A percentile compares a stretch with the other conserved stretches of the same genome.
phyloP scores from a whole-genome alignment of 1,140 invertebrate genomes.

The Apis mellifera region DNA sequence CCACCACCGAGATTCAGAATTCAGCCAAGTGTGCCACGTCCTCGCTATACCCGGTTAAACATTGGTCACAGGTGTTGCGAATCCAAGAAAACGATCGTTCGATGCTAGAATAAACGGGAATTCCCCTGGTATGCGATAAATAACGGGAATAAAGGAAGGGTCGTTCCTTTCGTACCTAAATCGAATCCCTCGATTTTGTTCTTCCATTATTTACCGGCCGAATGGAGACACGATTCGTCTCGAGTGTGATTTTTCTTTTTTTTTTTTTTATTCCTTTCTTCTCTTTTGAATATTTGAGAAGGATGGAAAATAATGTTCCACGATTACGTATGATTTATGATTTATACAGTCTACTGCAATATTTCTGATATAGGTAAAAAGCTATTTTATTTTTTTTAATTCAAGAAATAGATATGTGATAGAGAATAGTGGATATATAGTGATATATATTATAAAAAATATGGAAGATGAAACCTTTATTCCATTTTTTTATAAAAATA shows the following conservation, averaged over 20 bases:
- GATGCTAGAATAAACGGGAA: not conserved
- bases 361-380: no score
- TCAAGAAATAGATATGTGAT: no score
- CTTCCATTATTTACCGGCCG: not conserved
- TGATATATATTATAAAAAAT: no score
- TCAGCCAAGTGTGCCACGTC: not conserved
- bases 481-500: no score
- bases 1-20: not conserved
- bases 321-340: no score
- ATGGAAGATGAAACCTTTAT: no score
- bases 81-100: constrained; percentile 1
- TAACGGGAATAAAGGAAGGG: not conserved
- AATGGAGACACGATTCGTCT: not conserved
- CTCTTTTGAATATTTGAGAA: not conserved
- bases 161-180: not conserved
- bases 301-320: no score
- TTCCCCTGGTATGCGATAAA: not conserved
- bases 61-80: constrained; percentile 14
- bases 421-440: no score
- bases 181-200: not conserved
- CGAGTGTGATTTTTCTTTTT: not conserved
- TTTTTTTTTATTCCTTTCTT: no score
- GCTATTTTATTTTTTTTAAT: no score
- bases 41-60: not conserved
- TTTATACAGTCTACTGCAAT: no score